phyloP scores from a whole-genome alignment of 2,113 vertebrate genomes.

The Zosterops pallidus region DNA sequence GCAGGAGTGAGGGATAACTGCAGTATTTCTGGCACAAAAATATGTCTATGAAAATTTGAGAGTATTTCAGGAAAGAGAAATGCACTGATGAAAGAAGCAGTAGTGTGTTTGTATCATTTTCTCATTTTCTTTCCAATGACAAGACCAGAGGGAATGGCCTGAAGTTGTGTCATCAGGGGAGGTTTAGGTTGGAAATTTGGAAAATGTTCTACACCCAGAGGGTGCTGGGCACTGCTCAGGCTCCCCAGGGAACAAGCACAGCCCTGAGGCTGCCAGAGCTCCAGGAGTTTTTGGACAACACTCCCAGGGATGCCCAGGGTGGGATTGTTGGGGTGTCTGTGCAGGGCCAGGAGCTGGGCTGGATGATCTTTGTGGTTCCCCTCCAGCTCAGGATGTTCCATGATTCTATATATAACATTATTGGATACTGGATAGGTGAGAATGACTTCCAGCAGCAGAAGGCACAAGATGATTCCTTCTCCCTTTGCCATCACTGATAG shows the following conservation, averaged over 20 bases:
- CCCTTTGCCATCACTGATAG: background rate
- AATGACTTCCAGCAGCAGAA: background rate
- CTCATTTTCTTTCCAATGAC: background rate
- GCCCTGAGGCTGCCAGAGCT: rapidly evolving
- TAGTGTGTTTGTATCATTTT: background rate
- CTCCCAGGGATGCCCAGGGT: background rate
- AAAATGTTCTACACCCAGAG: rapidly evolving
- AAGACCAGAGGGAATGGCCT: background rate
- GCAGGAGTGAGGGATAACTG: background rate
- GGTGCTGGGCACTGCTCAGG: background rate
- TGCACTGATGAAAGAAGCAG: background rate
- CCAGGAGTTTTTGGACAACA: rapidly evolving
- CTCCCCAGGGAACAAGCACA: background rate
- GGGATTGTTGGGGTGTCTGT: background rate
- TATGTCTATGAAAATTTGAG: background rate
- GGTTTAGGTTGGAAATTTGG: background rate
- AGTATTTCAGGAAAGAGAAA: background rate
- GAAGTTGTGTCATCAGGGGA: background rate
- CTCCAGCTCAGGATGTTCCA: background rate
- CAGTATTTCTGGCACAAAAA: background rate
- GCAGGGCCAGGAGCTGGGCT: background rate
- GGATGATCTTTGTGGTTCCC: background rate
- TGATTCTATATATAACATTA: background rate
- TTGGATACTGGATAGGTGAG: background rate
- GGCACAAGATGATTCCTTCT: background rate